Base-by-base conservation (phyloP, 2,797 vertebrate species). In the Craterocephalus amniculus region DNA sequence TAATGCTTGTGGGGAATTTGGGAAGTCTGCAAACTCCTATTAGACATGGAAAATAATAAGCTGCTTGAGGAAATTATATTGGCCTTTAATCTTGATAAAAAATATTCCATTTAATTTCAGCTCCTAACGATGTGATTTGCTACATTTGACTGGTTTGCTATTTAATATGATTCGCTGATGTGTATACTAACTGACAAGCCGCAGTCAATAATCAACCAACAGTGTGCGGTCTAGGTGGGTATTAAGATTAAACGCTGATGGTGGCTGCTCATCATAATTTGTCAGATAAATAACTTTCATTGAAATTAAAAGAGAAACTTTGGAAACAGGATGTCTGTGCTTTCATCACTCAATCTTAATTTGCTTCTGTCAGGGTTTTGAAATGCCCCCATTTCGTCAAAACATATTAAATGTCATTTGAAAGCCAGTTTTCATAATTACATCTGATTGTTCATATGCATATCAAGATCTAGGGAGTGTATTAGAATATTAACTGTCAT, bases 381-480 rank as follows among this genome's bases (percentile, higher is more conserved):
- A 86, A 87, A 88, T 66, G 81, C 36, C 64, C 73, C 55, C 62
- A 58, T 88, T 91, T 88, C 60, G 58, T 90, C 83, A 74, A 76
- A 85, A 79, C 72, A 74, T 85, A 89, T 87, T 86, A 91, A 79
- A 90, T 84, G 76, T 86, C 79, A 84, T 88, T 89, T 83, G 71
- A 82, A 77, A 89, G 86, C 63, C 80, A 76, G 63, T 70, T 83
- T 87, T 73, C 63, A 76, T 90, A 90, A 91, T 91, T 89, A 78
- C 59, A 83, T 88, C 69, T 62, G 86, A 92, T 86, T 72, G 74
- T 82, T 82, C 57, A 34, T 79, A 75, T 83, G 74, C 66, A 80
- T 64, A 78, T 87, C 76, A 77, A 84, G 80, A 87, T 87, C 54
- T 78, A 62, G 63, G 73, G 40, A 66, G 67, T 51, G 55, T 12